phyloP scores from a whole-genome alignment of 2,888 invertebrate species.

The Harmothoe impar region DNA sequence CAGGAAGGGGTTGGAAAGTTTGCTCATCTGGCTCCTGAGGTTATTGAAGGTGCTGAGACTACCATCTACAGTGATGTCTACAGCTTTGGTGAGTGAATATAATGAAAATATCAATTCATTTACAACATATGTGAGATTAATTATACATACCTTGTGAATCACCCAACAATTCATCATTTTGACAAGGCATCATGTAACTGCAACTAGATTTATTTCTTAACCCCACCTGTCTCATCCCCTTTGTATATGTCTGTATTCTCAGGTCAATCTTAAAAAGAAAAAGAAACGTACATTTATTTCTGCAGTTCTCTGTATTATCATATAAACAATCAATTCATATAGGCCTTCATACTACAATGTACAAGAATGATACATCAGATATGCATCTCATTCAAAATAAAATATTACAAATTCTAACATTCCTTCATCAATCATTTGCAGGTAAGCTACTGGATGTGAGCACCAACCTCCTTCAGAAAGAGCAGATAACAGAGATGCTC shows the following conservation, averaged over 20 bases:
- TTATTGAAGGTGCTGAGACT: not conserved
- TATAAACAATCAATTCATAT: not conserved
- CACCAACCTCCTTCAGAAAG: not conserved
- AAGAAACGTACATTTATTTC: not conserved
- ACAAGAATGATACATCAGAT: not conserved
- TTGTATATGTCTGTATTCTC: too few relatives aligned
- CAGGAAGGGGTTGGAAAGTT: not conserved
- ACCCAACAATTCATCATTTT: too few relatives aligned
- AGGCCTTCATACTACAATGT: not conserved
- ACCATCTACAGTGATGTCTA: conserved; percentile 17
- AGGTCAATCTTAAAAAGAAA: not conserved
- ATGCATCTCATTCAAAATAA: not conserved
- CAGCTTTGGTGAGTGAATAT: conserved; percentile 30
- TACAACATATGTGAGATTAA: too few relatives aligned
- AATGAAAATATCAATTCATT: too few relatives aligned
- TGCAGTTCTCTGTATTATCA: not conserved
- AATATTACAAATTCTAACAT: not conserved
- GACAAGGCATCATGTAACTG: too few relatives aligned
- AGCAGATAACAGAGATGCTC: not conserved
- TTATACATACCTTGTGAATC: too few relatives aligned
- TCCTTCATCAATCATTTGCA: not conserved
- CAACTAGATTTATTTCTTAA: too few relatives aligned
- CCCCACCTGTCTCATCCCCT: too few relatives aligned
- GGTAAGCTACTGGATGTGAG: not conserved
- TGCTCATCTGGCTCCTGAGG: not conserved